phyloP scores from a whole-genome alignment of 2,797 vertebrate genomes.

The Menidia menidia region DNA sequence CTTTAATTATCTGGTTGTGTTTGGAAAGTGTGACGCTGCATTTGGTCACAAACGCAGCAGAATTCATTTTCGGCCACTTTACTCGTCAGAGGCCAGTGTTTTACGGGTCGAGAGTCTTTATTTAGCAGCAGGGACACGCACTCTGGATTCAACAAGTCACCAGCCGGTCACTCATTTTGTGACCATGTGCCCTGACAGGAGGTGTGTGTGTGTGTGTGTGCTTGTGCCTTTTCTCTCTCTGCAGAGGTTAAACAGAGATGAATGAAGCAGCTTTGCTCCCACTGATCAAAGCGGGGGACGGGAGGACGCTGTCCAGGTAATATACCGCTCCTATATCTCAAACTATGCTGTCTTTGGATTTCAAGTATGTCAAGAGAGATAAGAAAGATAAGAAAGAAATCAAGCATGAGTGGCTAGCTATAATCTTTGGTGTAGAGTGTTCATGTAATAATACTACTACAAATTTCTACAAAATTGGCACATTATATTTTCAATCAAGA shows the following conservation, averaged over 20 bases:
- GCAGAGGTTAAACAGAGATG: conserved; percentile 73
- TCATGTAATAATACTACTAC: too few species aligned
- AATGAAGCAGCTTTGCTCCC: conserved; percentile 54
- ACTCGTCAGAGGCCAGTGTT: conserved; percentile 7
- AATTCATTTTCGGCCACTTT: background rate
- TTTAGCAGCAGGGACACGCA: background rate
- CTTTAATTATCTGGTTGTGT: conserved; percentile 23
- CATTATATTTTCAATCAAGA: too few species aligned
- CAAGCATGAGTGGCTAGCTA: too few species aligned
- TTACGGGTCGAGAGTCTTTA: conserved; percentile 17
- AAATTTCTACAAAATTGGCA: too few species aligned
- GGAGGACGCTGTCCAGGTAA: conserved; percentile 80
- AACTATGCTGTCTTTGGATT: too few species aligned
- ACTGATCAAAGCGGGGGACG: conserved; percentile 71
- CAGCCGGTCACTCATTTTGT: background rate
- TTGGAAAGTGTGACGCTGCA: background rate
- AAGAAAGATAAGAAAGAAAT: too few species aligned
- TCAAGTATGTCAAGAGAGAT: background rate
- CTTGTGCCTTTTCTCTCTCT: conserved; percentile 15
- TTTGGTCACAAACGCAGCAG: background rate
- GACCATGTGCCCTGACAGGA: background rate
- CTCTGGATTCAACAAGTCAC: conserved; percentile 14
- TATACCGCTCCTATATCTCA: conserved; percentile 1
- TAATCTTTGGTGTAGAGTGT: too few species aligned
- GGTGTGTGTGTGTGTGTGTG: background rate